Evolutionary conservation across 2,888 invertebrate species (phyloP).

Genomic region (Campopleginae sp.): DNA sequence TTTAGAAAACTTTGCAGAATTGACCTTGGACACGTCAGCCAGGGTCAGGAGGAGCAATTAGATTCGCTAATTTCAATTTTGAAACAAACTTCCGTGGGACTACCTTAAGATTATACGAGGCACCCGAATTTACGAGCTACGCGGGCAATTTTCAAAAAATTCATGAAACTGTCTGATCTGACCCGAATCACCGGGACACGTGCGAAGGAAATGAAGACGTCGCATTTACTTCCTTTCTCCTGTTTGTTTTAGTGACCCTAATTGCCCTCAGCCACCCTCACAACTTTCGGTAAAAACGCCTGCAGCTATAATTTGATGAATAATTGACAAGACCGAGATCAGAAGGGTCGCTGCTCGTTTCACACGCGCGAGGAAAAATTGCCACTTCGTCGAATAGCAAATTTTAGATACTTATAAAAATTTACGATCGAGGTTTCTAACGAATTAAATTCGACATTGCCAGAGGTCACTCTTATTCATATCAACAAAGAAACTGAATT

Average conservation of each 20-base stretch:
- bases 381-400: not conserved
- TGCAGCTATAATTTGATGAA: not conserved
- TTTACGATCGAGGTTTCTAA: not conserved
- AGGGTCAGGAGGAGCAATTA: no score
- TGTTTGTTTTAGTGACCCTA: conserved; percentile 2
- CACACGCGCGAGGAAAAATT: not conserved
- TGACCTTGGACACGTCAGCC: no score
- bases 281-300: not conserved
- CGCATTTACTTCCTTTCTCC: not conserved
- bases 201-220: not conserved
- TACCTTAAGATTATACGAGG: not conserved
- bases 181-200: not conserved
- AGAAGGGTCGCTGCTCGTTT: not conserved
- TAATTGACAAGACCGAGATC: not conserved
- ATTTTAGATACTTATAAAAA: not conserved
- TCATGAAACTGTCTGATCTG: not conserved
- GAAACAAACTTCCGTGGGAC: no score
- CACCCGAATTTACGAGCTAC: not conserved
- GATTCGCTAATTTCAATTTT: no score
- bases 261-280: not conserved
- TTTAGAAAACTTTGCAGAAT: not conserved
- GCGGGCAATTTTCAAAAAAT: not conserved
- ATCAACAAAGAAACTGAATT: not conserved
- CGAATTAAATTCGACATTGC: not conserved
- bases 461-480: not conserved